Evolutionary conservation across 2,113 vertebrate species (phyloP).

Genomic region (Pteropus alecto): DNA sequence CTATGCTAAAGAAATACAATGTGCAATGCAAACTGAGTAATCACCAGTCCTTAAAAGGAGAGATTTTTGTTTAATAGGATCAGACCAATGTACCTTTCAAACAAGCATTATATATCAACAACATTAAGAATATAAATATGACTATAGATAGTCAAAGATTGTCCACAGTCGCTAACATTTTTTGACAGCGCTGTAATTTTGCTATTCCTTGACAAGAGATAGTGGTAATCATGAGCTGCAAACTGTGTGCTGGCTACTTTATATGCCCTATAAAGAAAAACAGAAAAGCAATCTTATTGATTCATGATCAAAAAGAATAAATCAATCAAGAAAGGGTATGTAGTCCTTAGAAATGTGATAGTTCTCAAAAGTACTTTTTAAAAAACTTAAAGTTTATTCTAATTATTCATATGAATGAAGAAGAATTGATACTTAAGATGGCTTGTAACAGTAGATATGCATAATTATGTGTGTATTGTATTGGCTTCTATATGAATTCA

Average conservation of each 20-base stretch:
- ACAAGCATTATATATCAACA: not conserved
- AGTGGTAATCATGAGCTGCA: not conserved
- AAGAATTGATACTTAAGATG: constrained; percentile 37
- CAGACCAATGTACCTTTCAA: not conserved
- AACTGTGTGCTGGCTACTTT: not conserved
- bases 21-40: not conserved
- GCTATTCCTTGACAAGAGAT: not conserved
- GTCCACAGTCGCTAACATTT: not conserved
- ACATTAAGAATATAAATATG: constrained; percentile 9
- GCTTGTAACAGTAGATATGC: not conserved
- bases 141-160: not conserved
- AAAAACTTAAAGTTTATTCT: constrained; percentile 30
- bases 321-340: not conserved
- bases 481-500: constrained; percentile 8
- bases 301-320: constrained; percentile 13
- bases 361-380: constrained; percentile 42
- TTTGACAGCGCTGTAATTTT: not conserved
- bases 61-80: not conserved
- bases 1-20: not conserved
- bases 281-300: not conserved
- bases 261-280: not conserved
- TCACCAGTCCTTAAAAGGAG: not conserved
- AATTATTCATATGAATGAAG: constrained; percentile 50
- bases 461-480: not conserved
- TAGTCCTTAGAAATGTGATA: constrained; percentile 27